Percentiles rank a stretch among this genome's conserved stretches.
phyloP scores from a whole-genome alignment of 1,140 invertebrate species.

The Scaptomyza graminum region DNA sequence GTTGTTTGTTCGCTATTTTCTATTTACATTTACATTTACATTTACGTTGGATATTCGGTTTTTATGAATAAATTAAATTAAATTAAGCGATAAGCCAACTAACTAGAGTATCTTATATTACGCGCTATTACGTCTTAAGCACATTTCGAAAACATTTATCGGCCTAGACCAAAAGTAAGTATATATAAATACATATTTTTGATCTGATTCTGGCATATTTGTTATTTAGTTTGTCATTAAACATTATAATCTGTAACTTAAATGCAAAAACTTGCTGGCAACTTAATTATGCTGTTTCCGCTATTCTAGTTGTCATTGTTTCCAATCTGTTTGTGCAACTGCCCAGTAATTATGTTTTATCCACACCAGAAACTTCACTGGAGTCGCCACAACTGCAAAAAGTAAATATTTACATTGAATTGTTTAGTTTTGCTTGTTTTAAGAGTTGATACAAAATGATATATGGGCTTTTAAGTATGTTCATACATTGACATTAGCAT shows the following conservation, averaged over 20 bases:
- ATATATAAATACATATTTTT: slow-evolving; percentile 38
- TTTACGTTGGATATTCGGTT: slow-evolving; percentile 63
- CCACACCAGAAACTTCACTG: slow-evolving; percentile 63
- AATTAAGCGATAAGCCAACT: slow-evolving; percentile 79
- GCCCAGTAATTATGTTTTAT: slow-evolving; percentile 46
- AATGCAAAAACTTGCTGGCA: slow-evolving; percentile 55
- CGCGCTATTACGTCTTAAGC: slow-evolving; percentile 67
- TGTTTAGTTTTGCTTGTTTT: slow-evolving; percentile 10
- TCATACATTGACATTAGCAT: slow-evolving; percentile 24
- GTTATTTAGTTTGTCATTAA: slow-evolving; percentile 35
- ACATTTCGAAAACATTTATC: slow-evolving; percentile 59
- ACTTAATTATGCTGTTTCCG: slow-evolving; percentile 58
- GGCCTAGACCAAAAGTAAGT: slow-evolving; percentile 31
- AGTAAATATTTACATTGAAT: slow-evolving; percentile 43
- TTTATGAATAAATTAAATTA: slow-evolving; percentile 82
- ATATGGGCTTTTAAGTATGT: slow-evolving; percentile 46
- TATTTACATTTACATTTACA: slow-evolving; percentile 50
- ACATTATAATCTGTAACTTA: slow-evolving; percentile 64
- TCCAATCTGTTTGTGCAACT: neutral
- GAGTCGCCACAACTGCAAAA: slow-evolving; percentile 77
- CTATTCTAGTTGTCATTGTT: slow-evolving; percentile 38
- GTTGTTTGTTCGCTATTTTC: slow-evolving; percentile 58
- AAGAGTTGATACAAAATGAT: slow-evolving; percentile 60
- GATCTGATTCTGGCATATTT: slow-evolving; percentile 33
- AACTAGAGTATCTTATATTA: slow-evolving; percentile 74